phyloP scores from a whole-genome alignment of 2,888 invertebrate genomes.

The Macrosiphum euphorbiae region DNA sequence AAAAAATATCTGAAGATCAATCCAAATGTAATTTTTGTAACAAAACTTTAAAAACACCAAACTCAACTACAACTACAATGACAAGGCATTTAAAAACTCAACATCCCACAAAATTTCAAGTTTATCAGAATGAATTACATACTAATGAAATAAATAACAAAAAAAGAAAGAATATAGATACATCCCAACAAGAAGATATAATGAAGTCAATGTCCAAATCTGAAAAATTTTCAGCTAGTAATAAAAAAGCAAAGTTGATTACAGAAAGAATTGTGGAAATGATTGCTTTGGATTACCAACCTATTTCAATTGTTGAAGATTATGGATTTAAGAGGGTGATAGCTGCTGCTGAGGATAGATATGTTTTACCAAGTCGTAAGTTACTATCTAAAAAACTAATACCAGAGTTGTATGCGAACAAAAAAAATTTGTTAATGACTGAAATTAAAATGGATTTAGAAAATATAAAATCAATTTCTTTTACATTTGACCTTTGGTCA shows the following conservation, averaged over 20 bases:
- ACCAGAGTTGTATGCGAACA: neutral
- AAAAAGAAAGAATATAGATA: constrained; percentile 19
- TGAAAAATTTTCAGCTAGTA: constrained; percentile 5
- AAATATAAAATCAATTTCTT: neutral
- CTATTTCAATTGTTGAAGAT: neutral
- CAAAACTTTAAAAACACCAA: neutral
- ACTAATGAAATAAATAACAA: constrained; percentile 18
- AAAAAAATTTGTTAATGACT: neutral
- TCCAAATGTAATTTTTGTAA: constrained; percentile 13
- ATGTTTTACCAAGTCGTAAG: constrained; percentile 13
- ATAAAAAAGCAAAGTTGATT: constrained; percentile 17
- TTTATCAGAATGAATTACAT: constrained; percentile 17
- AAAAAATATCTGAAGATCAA: constrained; percentile 15
- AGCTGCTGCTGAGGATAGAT: neutral
- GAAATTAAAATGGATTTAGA: neutral
- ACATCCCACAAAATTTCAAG: neutral
- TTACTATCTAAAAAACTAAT: constrained; percentile 5
- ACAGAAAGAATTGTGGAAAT: constrained; percentile 20
- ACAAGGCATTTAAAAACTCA: neutral
- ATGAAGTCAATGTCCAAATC: constrained; percentile 14
- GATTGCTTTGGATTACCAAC: constrained; percentile 19
- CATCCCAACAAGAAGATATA: constrained; percentile 23
- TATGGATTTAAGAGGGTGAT: too few species aligned
- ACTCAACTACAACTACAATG: constrained; percentile 3
- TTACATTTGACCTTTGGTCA: constrained; percentile 24